Evolutionary conservation across 2,888 invertebrate genomes (phyloP), one percentile per base, ranked within the genome.

Genomic region (Thera obeliscata): DNA sequence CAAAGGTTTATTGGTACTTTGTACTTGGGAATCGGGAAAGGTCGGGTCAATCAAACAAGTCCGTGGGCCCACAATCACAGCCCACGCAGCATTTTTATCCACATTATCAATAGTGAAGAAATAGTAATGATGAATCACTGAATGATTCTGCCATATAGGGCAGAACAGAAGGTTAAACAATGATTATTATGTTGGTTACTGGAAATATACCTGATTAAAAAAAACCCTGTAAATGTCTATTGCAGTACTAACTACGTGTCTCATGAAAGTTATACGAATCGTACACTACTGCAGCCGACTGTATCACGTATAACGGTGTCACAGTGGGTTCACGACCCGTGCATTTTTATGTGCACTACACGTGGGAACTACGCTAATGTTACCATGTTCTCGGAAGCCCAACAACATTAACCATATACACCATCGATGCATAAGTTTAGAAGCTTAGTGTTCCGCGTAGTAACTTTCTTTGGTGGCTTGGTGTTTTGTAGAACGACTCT

Each of bases 21-120:
- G 63, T 62, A 54, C 50, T 62, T 54, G 49, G 56, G 52, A 43
- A 5, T 56, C 9, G 48, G 36, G 74, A 81, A 80, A 87, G 86
- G 87, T 87, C 82, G 77, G 82, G 84, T 87, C 85, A 83, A 81
- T 84, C 82, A 81, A 83, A 83, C 78, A 80, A 81, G 77, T 80
- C 78, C 79, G 84, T 85, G 83, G 85, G 85, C 76, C 74, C 71
- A 76, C 76, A 81, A 75, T 76, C 74, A 80, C 77, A 72, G 76
- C 72, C 78, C 69, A 77, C 72, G 57, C 69, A 49, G 38, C 74
- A 72, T 80, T 81, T 78, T 77, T 78, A 60, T 66, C 63, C 60
- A 64, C 60, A 56, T 56, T 56, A 61, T 61, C 62, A 71, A 57
- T 68, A 70, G 74, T 71, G 74, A 71, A 67, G 71, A 70, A 65